Evolutionary conservation across 2,797 vertebrate species (phyloP).

Genomic region (Cyclopterus lumpus): DNA sequence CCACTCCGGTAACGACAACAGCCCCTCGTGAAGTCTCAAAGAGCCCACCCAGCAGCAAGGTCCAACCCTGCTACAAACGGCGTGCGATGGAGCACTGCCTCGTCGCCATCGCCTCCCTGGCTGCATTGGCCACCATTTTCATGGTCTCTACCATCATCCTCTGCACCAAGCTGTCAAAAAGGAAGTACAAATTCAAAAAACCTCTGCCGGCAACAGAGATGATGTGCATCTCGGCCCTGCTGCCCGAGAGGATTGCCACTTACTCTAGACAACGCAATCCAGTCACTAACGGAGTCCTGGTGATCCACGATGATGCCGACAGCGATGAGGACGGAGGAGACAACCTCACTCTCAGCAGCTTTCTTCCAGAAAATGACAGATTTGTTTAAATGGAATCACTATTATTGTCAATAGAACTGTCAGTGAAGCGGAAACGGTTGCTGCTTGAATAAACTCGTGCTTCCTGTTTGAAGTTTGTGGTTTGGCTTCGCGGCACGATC

Average conservation of each 20-base stretch:
- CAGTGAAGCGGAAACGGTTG: conserved; percentile 45
- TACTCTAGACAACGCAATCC: conserved; percentile 51
- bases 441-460: conserved; percentile 31
- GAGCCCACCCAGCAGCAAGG: neutral
- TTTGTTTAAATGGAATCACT: conserved; percentile 40
- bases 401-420: conserved; percentile 20
- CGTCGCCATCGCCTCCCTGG: conserved; percentile 85
- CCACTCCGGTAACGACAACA: neutral
- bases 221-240: conserved; percentile 90
- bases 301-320: conserved; percentile 45
- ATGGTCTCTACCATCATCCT: conserved; percentile 85
- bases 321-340: conserved; percentile 82
- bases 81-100: conserved; percentile 79
- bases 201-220: conserved; percentile 83
- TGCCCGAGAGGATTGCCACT: conserved; percentile 76
- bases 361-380: conserved; percentile 86
- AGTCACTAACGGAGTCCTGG: conserved; percentile 65
- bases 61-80: conserved; percentile 46
- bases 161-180: conserved; percentile 82
- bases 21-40: neutral
- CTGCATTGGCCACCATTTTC: conserved; percentile 84
- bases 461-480: conserved; percentile 49
- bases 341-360: conserved; percentile 91
- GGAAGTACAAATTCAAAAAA: conserved; percentile 49
- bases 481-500: conserved; percentile 19